Evolutionary conservation across 2,888 invertebrate genomes (phyloP).

Genomic region (Mesorhabditis sp.): DNA sequence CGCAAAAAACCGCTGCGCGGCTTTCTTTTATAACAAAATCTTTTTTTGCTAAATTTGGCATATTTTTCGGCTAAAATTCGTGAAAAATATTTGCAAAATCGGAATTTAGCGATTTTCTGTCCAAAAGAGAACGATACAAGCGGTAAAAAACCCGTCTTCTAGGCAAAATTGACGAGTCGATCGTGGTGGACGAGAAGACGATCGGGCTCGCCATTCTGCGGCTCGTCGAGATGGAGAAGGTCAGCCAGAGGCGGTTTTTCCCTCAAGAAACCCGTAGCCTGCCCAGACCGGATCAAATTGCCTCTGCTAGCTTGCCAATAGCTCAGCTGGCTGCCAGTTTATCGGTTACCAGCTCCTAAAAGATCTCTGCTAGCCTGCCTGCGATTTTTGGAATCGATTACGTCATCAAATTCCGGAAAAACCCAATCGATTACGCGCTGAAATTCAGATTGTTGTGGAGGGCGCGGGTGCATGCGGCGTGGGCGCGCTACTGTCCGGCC

Average conservation of each 20-base stretch:
- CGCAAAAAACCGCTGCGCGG: slow-evolving; percentile 67
- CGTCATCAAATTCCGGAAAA: no score
- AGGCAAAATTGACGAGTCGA: slow-evolving; percentile 68
- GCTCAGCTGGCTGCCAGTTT: no score
- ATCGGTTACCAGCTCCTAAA: no score
- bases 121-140: no score
- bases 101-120: no score
- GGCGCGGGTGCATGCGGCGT: slow-evolving; percentile 81
- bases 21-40: not conserved
- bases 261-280: not conserved
- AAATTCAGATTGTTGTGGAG: slow-evolving; percentile 75
- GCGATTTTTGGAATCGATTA: no score
- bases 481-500: slow-evolving; percentile 77
- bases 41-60: not conserved
- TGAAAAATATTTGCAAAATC: no score
- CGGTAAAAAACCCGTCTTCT: no score
- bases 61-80: no score
- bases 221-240: slow-evolving; percentile 58
- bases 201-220: slow-evolving; percentile 63
- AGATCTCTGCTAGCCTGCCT: no score
- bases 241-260: not conserved
- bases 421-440: no score
- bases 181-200: slow-evolving; percentile 59
- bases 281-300: not conserved
- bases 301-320: no score